These are phyloP conservation scores for Sylvia borin DNA, from an alignment of 2,797 vertebrate species.

Conservation along the genomic window DNA sequence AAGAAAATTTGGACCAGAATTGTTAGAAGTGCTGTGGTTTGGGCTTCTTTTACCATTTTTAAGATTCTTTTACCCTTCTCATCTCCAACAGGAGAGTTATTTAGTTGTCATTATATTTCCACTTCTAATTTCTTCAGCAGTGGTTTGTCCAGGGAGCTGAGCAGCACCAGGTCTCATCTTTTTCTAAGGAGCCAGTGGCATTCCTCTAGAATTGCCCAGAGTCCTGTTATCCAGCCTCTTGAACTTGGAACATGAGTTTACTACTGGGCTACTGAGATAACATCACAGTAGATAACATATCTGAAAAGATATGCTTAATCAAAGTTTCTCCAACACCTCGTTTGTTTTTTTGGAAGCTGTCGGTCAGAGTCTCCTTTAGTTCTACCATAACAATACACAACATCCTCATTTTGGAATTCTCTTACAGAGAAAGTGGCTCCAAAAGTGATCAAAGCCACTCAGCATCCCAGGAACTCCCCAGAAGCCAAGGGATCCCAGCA, in stretches of 20 bases:
- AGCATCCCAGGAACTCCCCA: not conserved
- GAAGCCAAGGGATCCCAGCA: not conserved
- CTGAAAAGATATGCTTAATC: not conserved
- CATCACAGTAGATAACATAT: not conserved
- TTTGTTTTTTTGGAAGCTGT: not conserved
- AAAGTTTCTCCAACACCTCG: not conserved
- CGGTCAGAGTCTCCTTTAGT: not conserved
- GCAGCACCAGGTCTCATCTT: not conserved
- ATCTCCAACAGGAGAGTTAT: not conserved
- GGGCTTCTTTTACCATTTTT: not conserved
- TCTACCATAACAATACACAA: not conserved
- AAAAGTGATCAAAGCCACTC: not conserved
- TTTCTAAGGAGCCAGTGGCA: not conserved
- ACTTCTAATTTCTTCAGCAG: not conserved
- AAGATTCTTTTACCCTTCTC: not conserved
- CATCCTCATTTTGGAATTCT: not conserved
- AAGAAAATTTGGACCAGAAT: not conserved
- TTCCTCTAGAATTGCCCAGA: not conserved
- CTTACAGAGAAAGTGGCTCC: not conserved
- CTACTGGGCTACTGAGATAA: fast-evolving
- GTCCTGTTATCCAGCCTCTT: not conserved
- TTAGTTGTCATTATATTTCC: not conserved
- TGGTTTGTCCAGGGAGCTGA: not conserved
- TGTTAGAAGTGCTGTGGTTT: fast-evolving
- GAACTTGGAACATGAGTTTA: not conserved